Base-by-base conservation (phyloP, 2,113 vertebrate genomes). In the Tretioscincus oriximinensis region DNA sequence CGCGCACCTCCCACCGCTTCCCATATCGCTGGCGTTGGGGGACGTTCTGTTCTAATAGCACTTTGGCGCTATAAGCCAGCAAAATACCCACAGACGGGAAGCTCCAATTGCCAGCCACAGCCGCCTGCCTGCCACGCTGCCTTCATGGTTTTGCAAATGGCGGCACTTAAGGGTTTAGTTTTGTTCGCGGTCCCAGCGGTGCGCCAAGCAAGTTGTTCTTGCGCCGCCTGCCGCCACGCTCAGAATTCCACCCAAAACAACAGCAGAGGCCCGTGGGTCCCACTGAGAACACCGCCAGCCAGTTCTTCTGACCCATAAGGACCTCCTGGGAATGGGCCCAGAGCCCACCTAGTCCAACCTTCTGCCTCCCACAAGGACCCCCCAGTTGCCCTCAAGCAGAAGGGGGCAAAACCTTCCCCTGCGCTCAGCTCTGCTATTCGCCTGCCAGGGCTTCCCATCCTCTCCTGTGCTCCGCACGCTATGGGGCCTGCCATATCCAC, bases 91-190 rank as follows among this genome's bases (percentile, higher is more conserved):
- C 65, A 69, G 84, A 54, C 82, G 64, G 86, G 80, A 31, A 83
- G 74, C 87, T 92, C 78, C 85, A 81, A 87, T 86, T 66, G 84
- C 72, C 89, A 85, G 78, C 90, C 90, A 85, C 86, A 77, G 86
- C 68, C 84, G 82, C 49, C 85, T 73, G 86, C 89, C 85, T 84
- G 87, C 84, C 89, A 63, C 35, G 76, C 78, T 0, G 12, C 76
- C 83, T 90, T 92, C 80, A 88, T 87, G 84, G 86, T 76, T 84
- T 88, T 77, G 83, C 90, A 90, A 90, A 87, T 90, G 88, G 85
- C 77, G 83, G 91, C 90, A 87, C 85, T 89, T 86, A 64, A 51
- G 78, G 78, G 54, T 90, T 90, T 81, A 83, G 85, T 84, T 58
- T 79, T 76, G 67, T 87, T 90, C 74, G 78, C 5, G 18, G 18